These are phyloP conservation scores for Philotrypesis tridentata DNA, from an alignment of 1,140 invertebrate species.

Conservation along the genomic window DNA sequence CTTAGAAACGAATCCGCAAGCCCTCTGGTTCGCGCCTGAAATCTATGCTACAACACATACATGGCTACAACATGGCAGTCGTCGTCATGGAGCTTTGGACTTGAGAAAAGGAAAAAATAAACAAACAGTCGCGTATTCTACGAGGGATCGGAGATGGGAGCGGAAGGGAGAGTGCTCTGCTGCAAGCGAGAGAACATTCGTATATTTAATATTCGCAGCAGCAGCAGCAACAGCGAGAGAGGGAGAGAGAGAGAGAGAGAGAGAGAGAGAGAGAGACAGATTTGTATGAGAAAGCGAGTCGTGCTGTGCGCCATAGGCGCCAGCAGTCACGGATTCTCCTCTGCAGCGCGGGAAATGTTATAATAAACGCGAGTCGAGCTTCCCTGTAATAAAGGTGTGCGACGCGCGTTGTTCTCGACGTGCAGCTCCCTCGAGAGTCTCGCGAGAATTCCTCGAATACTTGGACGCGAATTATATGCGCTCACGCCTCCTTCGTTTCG, in stretches of 20 bases:
- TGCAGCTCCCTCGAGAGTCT: background rate
- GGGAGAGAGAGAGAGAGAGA: background rate
- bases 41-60: no score
- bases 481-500: slow-evolving; percentile 23
- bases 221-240: no score
- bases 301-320: background rate
- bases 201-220: no score
- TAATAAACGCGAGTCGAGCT: slow-evolving; percentile 10
- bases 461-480: background rate
- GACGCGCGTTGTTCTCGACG: background rate
- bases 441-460: background rate
- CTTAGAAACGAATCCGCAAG: slow-evolving; percentile 23
- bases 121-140: no score
- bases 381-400: slow-evolving; percentile 17
- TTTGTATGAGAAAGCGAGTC: no score
- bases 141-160: no score
- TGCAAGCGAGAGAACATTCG: no score
- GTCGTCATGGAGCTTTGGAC: no score
- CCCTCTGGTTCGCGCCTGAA: no score
- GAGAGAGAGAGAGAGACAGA: background rate
- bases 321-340: background rate
- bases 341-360: slow-evolving; percentile 15
- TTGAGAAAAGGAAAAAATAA: no score
- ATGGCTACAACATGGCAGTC: no score
- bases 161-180: no score